Percentiles rank a stretch among this genome's conserved stretches.
Evolutionary conservation across 2,888 invertebrate species (phyloP).

Genomic region (Cyclophora albipunctata): DNA sequence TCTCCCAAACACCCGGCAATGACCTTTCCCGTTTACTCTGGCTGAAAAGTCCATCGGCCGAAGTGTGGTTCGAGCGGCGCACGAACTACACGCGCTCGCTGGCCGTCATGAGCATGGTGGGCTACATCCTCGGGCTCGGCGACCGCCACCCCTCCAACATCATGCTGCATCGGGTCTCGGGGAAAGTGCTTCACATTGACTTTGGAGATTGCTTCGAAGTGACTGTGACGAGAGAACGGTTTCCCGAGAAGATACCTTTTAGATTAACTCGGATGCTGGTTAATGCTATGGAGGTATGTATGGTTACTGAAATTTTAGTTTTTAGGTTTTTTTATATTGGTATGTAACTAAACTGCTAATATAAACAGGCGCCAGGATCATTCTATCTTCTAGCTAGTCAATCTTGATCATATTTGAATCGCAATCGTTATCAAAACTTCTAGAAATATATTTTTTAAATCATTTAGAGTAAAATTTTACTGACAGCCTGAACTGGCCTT

Average conservation of each 20-base stretch:
- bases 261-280: constrained; percentile 96
- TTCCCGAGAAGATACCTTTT: constrained; percentile 99
- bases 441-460: no score
- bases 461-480: no score
- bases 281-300: constrained; percentile 91
- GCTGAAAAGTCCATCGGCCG: constrained; percentile 97
- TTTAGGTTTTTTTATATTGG: not conserved
- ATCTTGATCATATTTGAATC: no score
- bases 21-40: constrained; percentile 94
- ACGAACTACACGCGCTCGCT: constrained; percentile 98
- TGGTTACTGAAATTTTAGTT: not conserved
- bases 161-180: constrained; percentile 96
- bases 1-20: constrained; percentile 95
- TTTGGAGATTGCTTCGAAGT: constrained; percentile 99
- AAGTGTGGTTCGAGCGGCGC: constrained; percentile 98
- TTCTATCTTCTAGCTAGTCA: not conserved
- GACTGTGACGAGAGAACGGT: constrained; percentile 98
- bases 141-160: constrained; percentile 99
- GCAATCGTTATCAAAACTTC: not conserved
- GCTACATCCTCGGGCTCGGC: constrained; percentile 97
- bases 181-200: constrained; percentile 98
- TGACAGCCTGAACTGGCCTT: no score
- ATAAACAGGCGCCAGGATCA: not conserved
- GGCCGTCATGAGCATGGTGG: constrained; percentile 99
- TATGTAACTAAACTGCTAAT: no score